These are phyloP conservation scores for Scophthalmus maximus DNA, from an alignment of 2,113 vertebrate species.

Conservation along the genomic window DNA sequence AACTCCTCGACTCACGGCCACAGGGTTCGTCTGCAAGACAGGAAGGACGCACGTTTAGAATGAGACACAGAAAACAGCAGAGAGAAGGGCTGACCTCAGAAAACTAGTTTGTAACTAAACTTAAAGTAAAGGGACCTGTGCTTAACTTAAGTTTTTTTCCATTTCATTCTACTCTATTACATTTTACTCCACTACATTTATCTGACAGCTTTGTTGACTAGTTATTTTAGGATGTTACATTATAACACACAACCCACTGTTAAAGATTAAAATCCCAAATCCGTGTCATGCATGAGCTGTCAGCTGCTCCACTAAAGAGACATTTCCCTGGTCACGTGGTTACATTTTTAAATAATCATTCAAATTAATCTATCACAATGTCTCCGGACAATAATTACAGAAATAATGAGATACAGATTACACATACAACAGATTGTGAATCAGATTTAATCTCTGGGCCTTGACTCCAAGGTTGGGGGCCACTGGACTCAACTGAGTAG, in stretches of 20 bases:
- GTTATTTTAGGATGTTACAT: background rate
- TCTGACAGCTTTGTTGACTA: background rate
- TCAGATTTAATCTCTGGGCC: too few relatives aligned
- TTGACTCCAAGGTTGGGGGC: background rate
- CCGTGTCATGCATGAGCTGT: background rate
- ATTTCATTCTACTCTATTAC: background rate
- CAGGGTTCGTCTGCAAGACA: conserved; percentile 59
- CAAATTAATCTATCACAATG: too few relatives aligned
- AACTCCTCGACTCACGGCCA: conserved; percentile 60
- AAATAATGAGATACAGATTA: too few relatives aligned
- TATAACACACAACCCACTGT: background rate
- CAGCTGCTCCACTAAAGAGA: background rate
- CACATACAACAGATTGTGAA: too few relatives aligned
- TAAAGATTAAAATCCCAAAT: background rate
- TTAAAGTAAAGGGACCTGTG: background rate
- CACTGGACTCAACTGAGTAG: background rate
- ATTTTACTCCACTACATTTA: background rate
- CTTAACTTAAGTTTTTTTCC: background rate
- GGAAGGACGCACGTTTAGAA: background rate
- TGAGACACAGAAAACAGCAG: background rate
- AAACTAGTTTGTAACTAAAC: too few relatives aligned
- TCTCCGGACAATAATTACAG: too few relatives aligned
- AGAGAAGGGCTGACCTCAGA: background rate
- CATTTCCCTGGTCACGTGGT: background rate
- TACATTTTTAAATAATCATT: background rate